Evolutionary conservation across 2,888 invertebrate genomes (phyloP).

Genomic region (Trileptium ribeirensis): DNA sequence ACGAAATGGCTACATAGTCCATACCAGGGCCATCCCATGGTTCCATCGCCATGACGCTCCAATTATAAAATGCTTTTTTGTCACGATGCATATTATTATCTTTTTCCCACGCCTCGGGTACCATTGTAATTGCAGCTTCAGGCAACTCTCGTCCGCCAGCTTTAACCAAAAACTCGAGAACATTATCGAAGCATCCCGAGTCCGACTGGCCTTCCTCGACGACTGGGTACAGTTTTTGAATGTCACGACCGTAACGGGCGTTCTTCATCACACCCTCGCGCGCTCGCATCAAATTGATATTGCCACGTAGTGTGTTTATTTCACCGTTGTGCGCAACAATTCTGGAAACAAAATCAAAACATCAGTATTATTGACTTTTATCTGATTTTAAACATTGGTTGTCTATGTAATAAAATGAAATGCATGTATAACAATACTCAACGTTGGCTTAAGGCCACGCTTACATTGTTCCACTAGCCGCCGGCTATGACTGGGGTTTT

Average conservation of each 20-base stretch:
- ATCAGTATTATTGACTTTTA: not conserved
- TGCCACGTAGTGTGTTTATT: slow-evolving; percentile 95
- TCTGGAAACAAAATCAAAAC: slow-evolving; percentile 54
- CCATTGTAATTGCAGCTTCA: slow-evolving; percentile 99
- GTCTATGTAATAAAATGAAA: not conserved
- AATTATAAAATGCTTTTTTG: slow-evolving; percentile 90
- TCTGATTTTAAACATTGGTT: slow-evolving; percentile 6
- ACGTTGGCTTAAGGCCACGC: no score
- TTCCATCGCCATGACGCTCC: slow-evolving; percentile 95
- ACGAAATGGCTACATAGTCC: not conserved
- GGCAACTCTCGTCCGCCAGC: slow-evolving; percentile 81
- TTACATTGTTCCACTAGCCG: no score
- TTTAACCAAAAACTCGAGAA: slow-evolving; percentile 87
- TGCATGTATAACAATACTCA: no score
- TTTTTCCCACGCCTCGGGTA: slow-evolving; percentile 53
- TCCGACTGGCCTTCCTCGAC: slow-evolving; percentile 95
- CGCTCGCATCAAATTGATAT: slow-evolving; percentile 96
- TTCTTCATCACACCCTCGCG: slow-evolving; percentile 95
- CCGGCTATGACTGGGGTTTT: no score
- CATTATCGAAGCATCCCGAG: slow-evolving; percentile 94
- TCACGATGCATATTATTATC: slow-evolving; percentile 68
- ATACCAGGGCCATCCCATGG: slow-evolving; percentile 86
- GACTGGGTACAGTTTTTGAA: slow-evolving; percentile 85
- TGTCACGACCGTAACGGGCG: slow-evolving; percentile 67
- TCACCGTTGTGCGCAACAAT: slow-evolving; percentile 96